Evolutionary conservation across 30 jellyfish, hydroid and myxozoan species (phyloP).

Genomic region (Nemopilema nomurai): DNA sequence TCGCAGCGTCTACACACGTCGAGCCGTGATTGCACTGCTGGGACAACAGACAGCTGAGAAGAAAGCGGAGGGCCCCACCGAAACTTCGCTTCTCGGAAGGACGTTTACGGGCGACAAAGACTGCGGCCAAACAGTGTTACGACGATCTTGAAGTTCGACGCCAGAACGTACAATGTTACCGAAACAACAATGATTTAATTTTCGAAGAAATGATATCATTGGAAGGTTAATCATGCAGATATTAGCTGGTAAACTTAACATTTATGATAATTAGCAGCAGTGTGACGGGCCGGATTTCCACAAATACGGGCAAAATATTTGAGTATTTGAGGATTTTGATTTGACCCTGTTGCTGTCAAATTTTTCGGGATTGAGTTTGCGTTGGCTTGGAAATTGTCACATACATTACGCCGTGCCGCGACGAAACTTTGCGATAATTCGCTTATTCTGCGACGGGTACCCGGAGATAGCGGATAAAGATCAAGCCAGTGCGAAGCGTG

Average conservation of each 20-base stretch:
- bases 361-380: background rate
- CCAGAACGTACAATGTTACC: background rate
- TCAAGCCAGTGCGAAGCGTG: background rate
- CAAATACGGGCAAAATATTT: background rate
- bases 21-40: background rate
- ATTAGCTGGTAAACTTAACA: background rate
- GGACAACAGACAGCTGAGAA: background rate
- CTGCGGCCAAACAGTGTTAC: background rate
- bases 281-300: background rate
- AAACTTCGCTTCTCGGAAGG: background rate
- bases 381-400: background rate
- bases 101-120: background rate
- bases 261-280: background rate
- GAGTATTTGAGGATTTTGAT: background rate
- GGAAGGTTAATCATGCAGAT: background rate
- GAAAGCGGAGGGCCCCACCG: background rate
- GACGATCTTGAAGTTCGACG: background rate
- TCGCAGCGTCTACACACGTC: background rate
- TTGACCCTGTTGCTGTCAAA: background rate
- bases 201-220: background rate
- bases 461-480: slow-evolving; percentile 1
- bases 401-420: background rate
- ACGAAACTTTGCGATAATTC: background rate
- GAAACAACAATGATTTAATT: no score
- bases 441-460: slow-evolving; percentile 16